Evolutionary conservation across 1,140 invertebrate species (phyloP), one percentile per base, ranked within the genome.

Genomic region (Drosophila ironensis): DNA sequence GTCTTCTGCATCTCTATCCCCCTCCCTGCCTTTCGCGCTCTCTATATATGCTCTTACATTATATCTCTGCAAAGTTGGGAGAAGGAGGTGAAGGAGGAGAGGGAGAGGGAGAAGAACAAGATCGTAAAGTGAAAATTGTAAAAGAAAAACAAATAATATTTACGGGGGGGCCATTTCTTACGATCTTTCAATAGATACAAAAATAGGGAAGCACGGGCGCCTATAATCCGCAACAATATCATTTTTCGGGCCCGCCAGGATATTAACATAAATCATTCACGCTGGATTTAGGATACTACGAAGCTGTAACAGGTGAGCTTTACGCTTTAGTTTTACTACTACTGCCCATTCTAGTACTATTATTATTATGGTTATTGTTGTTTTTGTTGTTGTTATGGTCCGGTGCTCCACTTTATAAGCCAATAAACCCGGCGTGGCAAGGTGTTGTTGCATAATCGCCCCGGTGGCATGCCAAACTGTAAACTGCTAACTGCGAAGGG

Each of bases 221-320:
- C 6, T 4, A 35, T 4, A 1, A 2, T 16, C 54, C 46, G 53
- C 50, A 44, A 45, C 3, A 61, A 57, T 42, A 53, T 37, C n/a
- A 47, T 61, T 52, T 67, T 61, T 51, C 63, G 51, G 35, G 51
- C 35, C 33, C 35, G 42, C 47, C 59, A 86, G 74, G 71, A 75
- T 53, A 60, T 66, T 22, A 67, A 88, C 52, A 75, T 72, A 89
- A 88, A 89, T 81, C 87, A 77, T 89, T 87, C 88, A 89, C 84
- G 84, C 88, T 89, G 88, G 88, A 89, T 89, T 89, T 89, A 68
- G 88, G 88, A 89, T 89, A 89, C 68, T 89, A 89, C 88, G 88
- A 89, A 52, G 88, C 88, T 89, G 88, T 89, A 44, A 89, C 87
- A 88, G 88, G 88, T 89, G 67, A 82, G 57, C n/a, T n/a, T n/a